Base-by-base conservation (phyloP, 2,888 invertebrate species). In the Conus canariensis region DNA sequence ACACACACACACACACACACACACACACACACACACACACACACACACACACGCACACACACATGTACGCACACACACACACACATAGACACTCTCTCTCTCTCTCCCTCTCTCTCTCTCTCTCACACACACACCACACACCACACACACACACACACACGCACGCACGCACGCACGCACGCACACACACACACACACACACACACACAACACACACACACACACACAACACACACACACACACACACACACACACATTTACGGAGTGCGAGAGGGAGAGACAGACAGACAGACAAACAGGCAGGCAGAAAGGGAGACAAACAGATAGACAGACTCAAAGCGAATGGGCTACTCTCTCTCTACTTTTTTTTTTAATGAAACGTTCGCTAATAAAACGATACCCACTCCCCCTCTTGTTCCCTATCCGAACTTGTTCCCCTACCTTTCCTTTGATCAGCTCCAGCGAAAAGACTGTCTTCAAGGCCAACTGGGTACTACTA, bases 81-180 rank as follows among this genome's bases (percentile, higher is more conserved):
- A n/a, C n/a, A n/a, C n/a, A n/a, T n/a, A n/a, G n/a, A n/a, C n/a
- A n/a, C n/a, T 30, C 82, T 22, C 77, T n/a, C 77, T n/a, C 8
- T 12, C 77, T 12, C 77, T 19, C 77, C 22, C 77, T 8, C 77
- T 22, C 77, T 12, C 77, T 12, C 77, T 8, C 77, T 12, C 60
- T 60, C 12, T 60, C 12, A n/a, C n/a, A n/a, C n/a, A n/a, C n/a
- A n/a, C 67, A 70, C 22, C 67, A 19, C 22, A 70, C 12, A 70
- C 58, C 58, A 83, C 83, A 59, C 56, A 59, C 83, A 83, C 83
- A 59, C 83, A 58, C 83, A 59, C 83, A 58, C 83, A 83, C 83
- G 22, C 83, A 83, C 56, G 59, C 83, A 58, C 83, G n/a, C 83
- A 58, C 83, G n/a, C 83, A 58, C 83, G n/a, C 83, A 58, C 58